phyloP scores from a whole-genome alignment of 1,140 invertebrate genomes.

The Drosophila triauraria region DNA sequence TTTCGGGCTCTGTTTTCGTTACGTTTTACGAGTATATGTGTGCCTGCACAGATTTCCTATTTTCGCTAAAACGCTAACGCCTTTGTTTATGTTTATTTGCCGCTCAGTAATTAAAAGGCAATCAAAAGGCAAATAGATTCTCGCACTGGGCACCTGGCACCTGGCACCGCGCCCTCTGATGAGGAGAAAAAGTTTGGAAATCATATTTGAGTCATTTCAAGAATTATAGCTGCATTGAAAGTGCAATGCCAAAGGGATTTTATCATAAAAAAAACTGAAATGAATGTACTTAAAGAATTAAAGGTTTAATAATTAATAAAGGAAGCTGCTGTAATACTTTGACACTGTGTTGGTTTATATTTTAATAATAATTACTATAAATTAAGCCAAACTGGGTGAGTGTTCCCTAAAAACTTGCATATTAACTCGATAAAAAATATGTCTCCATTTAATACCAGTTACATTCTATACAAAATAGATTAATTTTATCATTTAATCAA shows the following conservation, averaged over 20 bases:
- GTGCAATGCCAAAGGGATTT: too few relatives aligned
- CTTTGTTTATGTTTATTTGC: constrained; percentile 76
- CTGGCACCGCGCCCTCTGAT: neutral
- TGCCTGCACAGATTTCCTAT: constrained; percentile 19
- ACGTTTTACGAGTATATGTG: neutral
- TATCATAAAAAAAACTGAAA: too few relatives aligned
- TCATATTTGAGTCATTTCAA: too few relatives aligned
- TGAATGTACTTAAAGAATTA: too few relatives aligned
- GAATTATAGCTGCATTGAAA: neutral
- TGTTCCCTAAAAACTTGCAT: too few relatives aligned
- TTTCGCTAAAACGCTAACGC: constrained; percentile 24
- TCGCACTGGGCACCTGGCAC: constrained; percentile 22
- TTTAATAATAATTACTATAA: too few relatives aligned
- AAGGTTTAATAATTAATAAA: too few relatives aligned
- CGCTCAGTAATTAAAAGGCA: constrained; percentile 77
- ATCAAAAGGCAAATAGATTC: constrained; percentile 66
- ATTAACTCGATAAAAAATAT: neutral
- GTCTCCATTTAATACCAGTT: too few relatives aligned
- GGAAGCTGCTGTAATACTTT: too few relatives aligned
- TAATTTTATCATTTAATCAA: neutral
- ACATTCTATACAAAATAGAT: neutral
- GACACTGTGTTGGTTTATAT: neutral
- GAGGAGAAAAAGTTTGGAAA: neutral
- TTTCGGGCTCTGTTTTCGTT: constrained; percentile 11
- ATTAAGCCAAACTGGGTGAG: too few relatives aligned